Conservation (phyloP, 53 echinoderm and acorn worm species). For the Apostichopus leukothele region DNA sequence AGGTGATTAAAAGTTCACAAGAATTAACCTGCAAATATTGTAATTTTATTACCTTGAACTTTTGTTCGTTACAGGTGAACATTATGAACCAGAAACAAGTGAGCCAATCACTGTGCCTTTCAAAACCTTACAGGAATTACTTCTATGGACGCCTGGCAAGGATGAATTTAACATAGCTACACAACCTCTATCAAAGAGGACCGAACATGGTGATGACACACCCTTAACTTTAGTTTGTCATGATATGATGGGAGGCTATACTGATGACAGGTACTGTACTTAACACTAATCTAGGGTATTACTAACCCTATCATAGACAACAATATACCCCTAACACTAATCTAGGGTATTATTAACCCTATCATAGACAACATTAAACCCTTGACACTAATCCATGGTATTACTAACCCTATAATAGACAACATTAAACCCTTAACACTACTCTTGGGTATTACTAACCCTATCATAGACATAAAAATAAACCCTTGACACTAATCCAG, state of each 20-base stretch:
- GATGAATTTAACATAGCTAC: constrained; percentile 80
- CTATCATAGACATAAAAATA: too few species aligned
- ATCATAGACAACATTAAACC: too few species aligned
- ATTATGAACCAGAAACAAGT: constrained; percentile 77
- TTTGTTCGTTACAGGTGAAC: constrained; percentile 45
- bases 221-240: constrained; percentile 93
- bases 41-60: neutral
- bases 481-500: too few species aligned
- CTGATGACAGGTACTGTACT: constrained; percentile 74
- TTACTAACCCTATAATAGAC: too few species aligned
- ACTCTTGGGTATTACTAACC: too few species aligned
- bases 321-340: too few species aligned
- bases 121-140: constrained; percentile 76
- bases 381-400: too few species aligned
- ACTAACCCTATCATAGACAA: too few species aligned
- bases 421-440: too few species aligned
- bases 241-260: constrained; percentile 97
- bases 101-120: constrained; percentile 91
- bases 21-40: neutral
- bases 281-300: too few species aligned
- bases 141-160: constrained; percentile 79
- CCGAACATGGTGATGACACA: constrained; percentile 42
- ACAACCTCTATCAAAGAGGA: constrained; percentile 57
- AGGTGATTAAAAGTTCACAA: too few species aligned
- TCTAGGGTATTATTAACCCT: too few species aligned